Evolutionary conservation across 2,797 vertebrate genomes (phyloP), one percentile per base, ranked within the genome.

Genomic region (Caiman crocodilus): DNA sequence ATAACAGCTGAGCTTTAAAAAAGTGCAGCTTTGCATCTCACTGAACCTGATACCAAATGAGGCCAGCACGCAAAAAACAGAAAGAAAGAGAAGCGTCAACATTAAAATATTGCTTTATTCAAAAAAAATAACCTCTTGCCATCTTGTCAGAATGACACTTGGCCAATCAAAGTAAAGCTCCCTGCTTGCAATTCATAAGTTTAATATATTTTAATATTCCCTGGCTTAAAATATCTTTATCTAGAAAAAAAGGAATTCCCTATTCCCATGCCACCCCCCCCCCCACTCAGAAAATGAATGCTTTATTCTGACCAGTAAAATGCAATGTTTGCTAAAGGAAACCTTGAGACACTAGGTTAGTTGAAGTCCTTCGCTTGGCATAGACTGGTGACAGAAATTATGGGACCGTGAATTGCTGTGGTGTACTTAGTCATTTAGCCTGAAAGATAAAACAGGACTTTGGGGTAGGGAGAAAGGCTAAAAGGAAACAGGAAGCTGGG

Each of bases 1-100:
- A 94, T 93, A 96, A 97, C 97, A 98, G 97, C 97, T 98, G 97
- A 98, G 97, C 97, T 97, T 97, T 92, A 92, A 97, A 97, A 97
- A 96, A 96, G 93, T 95, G 94, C 95, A 94, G 97, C 96, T 97
- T 97, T 97, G 97, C 96, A 97, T 97, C 96, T 97, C 95, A 76
- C 93, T 94, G 96, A 97, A 97, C 95, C 92, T 94, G 96, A 96
- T 96, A 97, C 91, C 95, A 92, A 95, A 95, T 55, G 92, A 93
- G 94, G 95, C 91, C 89, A 94, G 87, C 35, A 93, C 75, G 89
- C 84, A 94, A 85, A 83, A 85, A 69, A 35, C 1, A 61, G 55
- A n/a, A 32, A 84, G 76, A 56, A 74, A 83, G 78, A 79, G 55
- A 81, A 96, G 30, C 73, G 81, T 64, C 65, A 74, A 67, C 59